Conservation (phyloP, 2,113 vertebrate genomes). For the Percopsis transmontana region DNA sequence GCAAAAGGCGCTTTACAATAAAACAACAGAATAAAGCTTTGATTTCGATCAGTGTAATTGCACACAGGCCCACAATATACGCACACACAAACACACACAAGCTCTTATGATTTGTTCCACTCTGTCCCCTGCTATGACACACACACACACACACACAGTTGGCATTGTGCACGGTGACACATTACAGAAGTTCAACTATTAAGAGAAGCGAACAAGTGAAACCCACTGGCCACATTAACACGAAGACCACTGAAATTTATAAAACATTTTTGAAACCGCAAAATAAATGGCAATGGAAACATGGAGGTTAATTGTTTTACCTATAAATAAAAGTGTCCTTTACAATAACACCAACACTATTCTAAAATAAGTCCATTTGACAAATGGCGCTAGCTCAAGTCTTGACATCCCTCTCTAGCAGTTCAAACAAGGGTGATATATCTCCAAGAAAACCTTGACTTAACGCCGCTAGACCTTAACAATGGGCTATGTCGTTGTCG, state of each 20-base stretch:
- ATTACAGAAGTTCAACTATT: neutral
- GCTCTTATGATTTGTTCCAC: no score
- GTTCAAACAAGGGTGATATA: constrained; percentile 47
- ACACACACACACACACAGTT: constrained; percentile 19
- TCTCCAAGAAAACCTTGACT: constrained; percentile 46
- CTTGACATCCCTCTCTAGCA: constrained; percentile 36
- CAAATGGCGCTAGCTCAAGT: constrained; percentile 36
- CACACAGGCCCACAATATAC: neutral
- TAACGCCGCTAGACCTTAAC: constrained; percentile 60
- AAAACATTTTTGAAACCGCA: neutral
- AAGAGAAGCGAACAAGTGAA: neutral
- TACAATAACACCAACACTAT: constrained; percentile 21
- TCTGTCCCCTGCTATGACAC: neutral
- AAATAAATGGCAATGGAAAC: neutral
- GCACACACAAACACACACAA: constrained; percentile 7
- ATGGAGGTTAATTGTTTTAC: neutral
- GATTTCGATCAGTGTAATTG: neutral
- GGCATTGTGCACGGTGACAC: constrained; percentile 1
- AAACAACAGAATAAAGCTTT: neutral
- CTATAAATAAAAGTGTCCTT: neutral
- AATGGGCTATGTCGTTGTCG: constrained; percentile 67
- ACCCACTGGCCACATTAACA: neutral
- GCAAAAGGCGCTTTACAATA: no score
- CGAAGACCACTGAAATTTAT: neutral
- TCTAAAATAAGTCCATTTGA: constrained; percentile 5